Percentiles rank a stretch among this genome's conserved stretches.
Evolutionary conservation across 2,113 vertebrate genomes (phyloP).

Genomic region (Solea senegalensis): DNA sequence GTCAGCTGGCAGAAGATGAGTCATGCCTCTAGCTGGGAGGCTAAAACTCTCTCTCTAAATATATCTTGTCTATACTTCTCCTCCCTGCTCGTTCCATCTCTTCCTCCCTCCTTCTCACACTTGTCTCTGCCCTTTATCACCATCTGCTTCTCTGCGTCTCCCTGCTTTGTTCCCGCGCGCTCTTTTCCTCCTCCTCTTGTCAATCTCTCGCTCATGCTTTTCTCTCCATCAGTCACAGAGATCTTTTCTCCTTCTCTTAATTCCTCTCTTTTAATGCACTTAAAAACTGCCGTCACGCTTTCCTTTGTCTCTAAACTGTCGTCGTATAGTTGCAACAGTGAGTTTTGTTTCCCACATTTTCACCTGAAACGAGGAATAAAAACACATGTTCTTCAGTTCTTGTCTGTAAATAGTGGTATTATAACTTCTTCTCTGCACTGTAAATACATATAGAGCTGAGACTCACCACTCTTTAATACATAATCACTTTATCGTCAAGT

Average conservation of each 20-base stretch:
- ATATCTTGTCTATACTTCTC: constrained; percentile 69
- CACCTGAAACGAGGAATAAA: too few species aligned
- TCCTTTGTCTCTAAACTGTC: too few species aligned
- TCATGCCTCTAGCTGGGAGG: constrained; percentile 79
- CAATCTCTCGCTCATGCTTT: background rate
- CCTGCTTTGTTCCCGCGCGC: constrained; percentile 60
- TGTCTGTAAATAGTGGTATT: too few species aligned
- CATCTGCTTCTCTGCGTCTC: constrained; percentile 65
- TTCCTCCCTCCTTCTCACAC: constrained; percentile 58
- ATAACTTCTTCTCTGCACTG: too few species aligned
- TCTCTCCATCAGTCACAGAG: constrained; percentile 49
- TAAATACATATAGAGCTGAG: too few species aligned
- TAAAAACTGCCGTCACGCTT: too few species aligned
- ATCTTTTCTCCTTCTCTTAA: constrained; percentile 18
- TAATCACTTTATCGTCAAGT: too few species aligned
- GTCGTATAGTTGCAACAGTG: too few species aligned
- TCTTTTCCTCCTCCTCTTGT: constrained; percentile 23
- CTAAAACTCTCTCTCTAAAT: constrained; percentile 73
- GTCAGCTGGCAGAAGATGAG: constrained; percentile 81
- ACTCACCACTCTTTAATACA: too few species aligned
- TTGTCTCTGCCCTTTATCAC: constrained; percentile 40
- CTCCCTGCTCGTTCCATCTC: constrained; percentile 50
- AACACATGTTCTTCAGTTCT: too few species aligned
- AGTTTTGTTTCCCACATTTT: too few species aligned
- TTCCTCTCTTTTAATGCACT: background rate